Evolutionary conservation across 2,113 vertebrate genomes (phyloP), one percentile per base, ranked within the genome.

Genomic region (Microcebus murinus): DNA sequence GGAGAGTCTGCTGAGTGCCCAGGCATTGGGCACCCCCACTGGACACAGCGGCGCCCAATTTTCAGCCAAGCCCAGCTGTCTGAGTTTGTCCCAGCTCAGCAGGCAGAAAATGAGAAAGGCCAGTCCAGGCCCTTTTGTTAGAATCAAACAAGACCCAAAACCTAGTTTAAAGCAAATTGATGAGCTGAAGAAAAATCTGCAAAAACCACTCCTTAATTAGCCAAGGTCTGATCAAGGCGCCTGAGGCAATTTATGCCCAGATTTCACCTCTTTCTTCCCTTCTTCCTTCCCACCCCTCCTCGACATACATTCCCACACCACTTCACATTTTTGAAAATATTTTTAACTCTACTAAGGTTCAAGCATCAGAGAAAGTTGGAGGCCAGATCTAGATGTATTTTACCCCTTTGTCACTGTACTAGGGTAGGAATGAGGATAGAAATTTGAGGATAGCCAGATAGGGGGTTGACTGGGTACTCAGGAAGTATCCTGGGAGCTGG

Each of bases 131-230:
- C 70, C 92, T 98, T 98, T 98, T 98, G 98, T 98, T 97, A 98
- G 96, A 98, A 93, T 98, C 98, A 98, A 98, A 98, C 96, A 98
- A 99, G 98, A 98, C 99, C 98, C 98, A 99, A 98, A 98, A 98
- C 98, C 98, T 85, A 98, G 99, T 99, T 92, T 98, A 98, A 98
- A 97, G 96, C 96, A 98, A 98, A 98, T 98, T 99, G 99, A 99
- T 98, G 98, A 99, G 98, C 97, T 92, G 48, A n/a, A 98, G 94
- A 97, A 97, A 98, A 98, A 99, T 99, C 98, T 98, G 98, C 98
- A 99, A 99, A 98, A 99, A 98, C 96, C 96, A 80, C 98, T 98
- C 97, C 55, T 98, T 99, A 99, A 99, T 99, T 99, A 99, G 98
- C 98, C 98, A 98, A 99, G 98, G 98, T 98, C 98, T 99, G 99